A percentile compares a stretch with the other conserved stretches of the same genome.
Conservation (phyloP, 2,113 vertebrate genomes). For the Hylia prasina region DNA sequence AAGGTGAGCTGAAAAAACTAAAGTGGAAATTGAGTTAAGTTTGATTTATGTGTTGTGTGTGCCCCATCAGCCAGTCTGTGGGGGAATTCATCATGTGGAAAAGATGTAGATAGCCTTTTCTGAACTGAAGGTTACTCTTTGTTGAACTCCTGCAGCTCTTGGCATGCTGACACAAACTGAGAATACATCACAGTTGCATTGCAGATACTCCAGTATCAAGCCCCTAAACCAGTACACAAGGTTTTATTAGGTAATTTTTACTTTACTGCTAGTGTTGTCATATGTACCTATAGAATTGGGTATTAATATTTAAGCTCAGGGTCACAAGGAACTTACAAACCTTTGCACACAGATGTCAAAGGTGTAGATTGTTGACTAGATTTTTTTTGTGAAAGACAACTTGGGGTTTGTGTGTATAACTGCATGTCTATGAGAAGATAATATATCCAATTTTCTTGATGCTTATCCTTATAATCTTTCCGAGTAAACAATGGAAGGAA, state of each 20-base stretch:
- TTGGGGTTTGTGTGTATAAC: neutral
- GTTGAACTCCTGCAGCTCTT: neutral
- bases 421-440: neutral
- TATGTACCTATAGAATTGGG: neutral
- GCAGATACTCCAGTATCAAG: neutral
- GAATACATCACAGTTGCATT: neutral
- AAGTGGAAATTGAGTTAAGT: neutral
- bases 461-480: neutral
- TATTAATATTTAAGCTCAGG: neutral
- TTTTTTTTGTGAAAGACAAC: neutral
- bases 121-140: neutral
- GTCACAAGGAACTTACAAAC: neutral
- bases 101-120: neutral
- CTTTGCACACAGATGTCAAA: neutral
- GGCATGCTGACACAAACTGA: neutral
- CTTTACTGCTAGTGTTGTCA: neutral
- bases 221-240: neutral
- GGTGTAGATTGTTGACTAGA: neutral
- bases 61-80: neutral
- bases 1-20: neutral
- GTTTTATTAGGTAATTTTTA: neutral
- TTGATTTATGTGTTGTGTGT: constrained; percentile 1
- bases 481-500: neutral
- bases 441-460: neutral
- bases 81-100: constrained; percentile 1